Percentiles rank a stretch among this genome's conserved stretches.
These are phyloP conservation scores for Steinernema khuongi DNA, from an alignment of 1,140 invertebrate genomes.

Conservation along the genomic window DNA sequence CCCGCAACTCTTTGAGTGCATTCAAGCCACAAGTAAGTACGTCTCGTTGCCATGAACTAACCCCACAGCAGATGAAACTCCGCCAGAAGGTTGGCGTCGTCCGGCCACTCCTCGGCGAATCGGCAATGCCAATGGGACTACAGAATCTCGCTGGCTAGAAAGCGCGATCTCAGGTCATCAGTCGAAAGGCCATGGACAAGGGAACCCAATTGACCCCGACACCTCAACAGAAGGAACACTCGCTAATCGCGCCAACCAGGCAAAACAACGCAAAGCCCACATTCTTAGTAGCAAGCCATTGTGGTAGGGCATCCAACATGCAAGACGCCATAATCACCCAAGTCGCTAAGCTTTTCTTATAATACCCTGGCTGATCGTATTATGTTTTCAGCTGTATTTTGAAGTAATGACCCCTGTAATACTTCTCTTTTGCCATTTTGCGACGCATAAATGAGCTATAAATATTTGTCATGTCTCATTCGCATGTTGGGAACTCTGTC, in stretches of 20 bases:
- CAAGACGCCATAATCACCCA: neutral
- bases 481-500: too few species aligned
- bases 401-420: too few species aligned
- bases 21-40: slow-evolving; percentile 31
- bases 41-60: neutral
- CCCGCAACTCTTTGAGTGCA: slow-evolving; percentile 43
- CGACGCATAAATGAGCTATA: too few species aligned
- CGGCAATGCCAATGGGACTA: slow-evolving; percentile 29
- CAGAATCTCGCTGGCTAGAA: slow-evolving; percentile 42
- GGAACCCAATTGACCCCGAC: slow-evolving; percentile 35
- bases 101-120: slow-evolving; percentile 44
- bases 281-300: slow-evolving; percentile 49
- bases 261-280: slow-evolving; percentile 41
- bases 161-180: slow-evolving; percentile 45
- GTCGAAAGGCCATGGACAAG: slow-evolving; percentile 30
- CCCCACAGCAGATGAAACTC: slow-evolving; percentile 27
- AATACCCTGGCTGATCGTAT: slow-evolving; percentile 1
- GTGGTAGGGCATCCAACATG: slow-evolving; percentile 33
- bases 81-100: slow-evolving; percentile 51
- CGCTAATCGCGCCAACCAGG: slow-evolving; percentile 44
- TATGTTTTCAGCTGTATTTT: neutral
- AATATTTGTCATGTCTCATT: too few species aligned
- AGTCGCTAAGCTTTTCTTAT: neutral
- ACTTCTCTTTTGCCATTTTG: too few species aligned
- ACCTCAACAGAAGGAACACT: slow-evolving; percentile 38